Percentiles rank a stretch among this genome's conserved stretches.
These are phyloP conservation scores for Trinorchestia longiramus DNA, from an alignment of 1,140 invertebrate genomes.

Conservation along the genomic window DNA sequence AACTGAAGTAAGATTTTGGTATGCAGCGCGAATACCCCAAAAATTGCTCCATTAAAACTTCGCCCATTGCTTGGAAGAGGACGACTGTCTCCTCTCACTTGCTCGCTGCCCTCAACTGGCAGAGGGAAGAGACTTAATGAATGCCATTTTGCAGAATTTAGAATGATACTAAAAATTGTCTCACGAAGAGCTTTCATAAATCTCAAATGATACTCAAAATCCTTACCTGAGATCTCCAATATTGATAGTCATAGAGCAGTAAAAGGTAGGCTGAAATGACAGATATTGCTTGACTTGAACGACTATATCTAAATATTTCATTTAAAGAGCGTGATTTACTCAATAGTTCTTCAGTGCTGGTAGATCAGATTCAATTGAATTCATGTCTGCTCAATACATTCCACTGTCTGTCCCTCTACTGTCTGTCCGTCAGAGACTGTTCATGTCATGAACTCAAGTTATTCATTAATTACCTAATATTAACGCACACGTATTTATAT, in stretches of 20 bases:
- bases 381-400: too few relatives aligned
- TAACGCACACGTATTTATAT: not conserved
- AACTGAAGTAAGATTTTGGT: not conserved
- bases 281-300: too few relatives aligned
- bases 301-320: too few relatives aligned
- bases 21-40: not conserved
- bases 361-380: too few relatives aligned
- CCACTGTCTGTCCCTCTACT: too few relatives aligned
- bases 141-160: not conserved
- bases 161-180: not conserved
- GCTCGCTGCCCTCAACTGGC: not conserved
- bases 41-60: not conserved
- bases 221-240: not conserved
- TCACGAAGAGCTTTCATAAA: not conserved
- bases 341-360: too few relatives aligned
- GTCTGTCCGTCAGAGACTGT: too few relatives aligned
- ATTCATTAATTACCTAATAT: not conserved
- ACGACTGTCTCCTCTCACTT: not conserved
- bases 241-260: not conserved
- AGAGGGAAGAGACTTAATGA: not conserved
- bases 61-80: not conserved
- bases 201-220: not conserved
- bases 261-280: not conserved
- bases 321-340: too few relatives aligned
- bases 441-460: too few relatives aligned